Evolutionary conservation across 2,797 vertebrate species (phyloP).

Genomic region (Centropyge bicolor): DNA sequence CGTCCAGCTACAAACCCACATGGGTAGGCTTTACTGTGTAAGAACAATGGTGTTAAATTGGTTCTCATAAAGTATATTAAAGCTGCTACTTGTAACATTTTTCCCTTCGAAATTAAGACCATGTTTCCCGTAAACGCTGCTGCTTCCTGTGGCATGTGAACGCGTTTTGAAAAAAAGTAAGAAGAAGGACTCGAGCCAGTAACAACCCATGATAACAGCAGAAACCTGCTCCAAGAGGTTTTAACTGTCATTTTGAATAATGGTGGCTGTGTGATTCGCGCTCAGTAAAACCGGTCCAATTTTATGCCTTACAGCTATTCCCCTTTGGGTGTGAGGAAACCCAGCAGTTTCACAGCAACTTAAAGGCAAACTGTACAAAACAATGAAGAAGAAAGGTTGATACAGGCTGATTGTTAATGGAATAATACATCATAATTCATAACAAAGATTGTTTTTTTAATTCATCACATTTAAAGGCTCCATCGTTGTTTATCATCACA

Average conservation of each 20-base stretch:
- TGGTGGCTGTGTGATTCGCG: slow-evolving; percentile 17
- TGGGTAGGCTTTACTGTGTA: slow-evolving; percentile 44
- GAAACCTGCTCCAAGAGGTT: slow-evolving; percentile 32
- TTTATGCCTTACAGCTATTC: slow-evolving; percentile 20
- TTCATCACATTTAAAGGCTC: no score
- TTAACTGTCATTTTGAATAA: slow-evolving; percentile 48
- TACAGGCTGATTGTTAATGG: background rate
- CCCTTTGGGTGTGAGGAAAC: slow-evolving; percentile 13
- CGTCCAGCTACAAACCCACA: slow-evolving; percentile 60
- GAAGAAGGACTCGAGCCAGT: slow-evolving; percentile 23
- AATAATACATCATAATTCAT: background rate
- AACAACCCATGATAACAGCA: slow-evolving; percentile 31
- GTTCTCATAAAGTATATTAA: slow-evolving; percentile 62
- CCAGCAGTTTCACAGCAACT: background rate
- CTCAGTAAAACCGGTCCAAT: slow-evolving; percentile 27
- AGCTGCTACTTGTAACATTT: slow-evolving; percentile 69
- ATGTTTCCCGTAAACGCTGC: slow-evolving; percentile 65
- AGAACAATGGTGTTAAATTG: slow-evolving; percentile 66
- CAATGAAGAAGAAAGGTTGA: background rate
- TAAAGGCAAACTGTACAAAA: background rate
- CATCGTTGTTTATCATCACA: no score
- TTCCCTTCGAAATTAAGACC: slow-evolving; percentile 65
- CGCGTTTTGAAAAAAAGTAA: slow-evolving; percentile 43
- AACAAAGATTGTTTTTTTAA: no score
- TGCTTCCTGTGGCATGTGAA: slow-evolving; percentile 59